These are phyloP conservation scores for Poecilia picta DNA, from an alignment of 2,797 vertebrate species.

Conservation along the genomic window DNA sequence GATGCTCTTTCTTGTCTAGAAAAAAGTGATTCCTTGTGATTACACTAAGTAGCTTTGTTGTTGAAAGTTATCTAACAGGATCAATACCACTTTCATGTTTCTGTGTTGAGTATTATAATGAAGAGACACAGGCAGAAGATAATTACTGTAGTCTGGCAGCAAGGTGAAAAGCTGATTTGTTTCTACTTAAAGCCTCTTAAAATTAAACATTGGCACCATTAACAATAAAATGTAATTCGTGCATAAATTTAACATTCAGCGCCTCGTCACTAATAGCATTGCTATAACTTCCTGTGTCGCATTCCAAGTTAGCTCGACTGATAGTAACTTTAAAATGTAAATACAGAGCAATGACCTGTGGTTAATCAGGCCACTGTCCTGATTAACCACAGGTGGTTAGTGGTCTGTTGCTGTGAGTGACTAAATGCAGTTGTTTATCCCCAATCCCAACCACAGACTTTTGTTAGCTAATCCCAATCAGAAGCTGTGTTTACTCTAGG, in stretches of 20 bases:
- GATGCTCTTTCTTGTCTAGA: neutral
- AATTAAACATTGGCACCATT: neutral
- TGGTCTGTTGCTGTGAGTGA: neutral
- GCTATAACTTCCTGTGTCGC: neutral
- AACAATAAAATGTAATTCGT: neutral
- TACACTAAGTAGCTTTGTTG: neutral
- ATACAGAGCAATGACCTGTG: neutral
- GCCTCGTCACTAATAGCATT: neutral
- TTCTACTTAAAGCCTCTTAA: conserved; percentile 3
- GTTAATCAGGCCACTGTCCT: neutral
- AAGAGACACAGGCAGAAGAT: conserved; percentile 9
- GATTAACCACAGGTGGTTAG: too few species aligned
- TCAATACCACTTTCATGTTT: conserved; percentile 9
- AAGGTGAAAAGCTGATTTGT: conserved; percentile 15
- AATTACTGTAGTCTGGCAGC: conserved; percentile 17
- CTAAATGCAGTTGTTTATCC: neutral
- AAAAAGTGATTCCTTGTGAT: neutral
- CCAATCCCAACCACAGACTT: neutral
- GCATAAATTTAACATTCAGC: neutral
- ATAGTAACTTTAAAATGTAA: neutral
- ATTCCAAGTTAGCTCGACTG: neutral
- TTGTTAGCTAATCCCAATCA: neutral
- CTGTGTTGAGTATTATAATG: neutral
- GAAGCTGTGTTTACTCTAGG: neutral
- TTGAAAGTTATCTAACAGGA: neutral